phyloP scores from a whole-genome alignment of 2,113 vertebrate genomes.

The Malurus elegans region DNA sequence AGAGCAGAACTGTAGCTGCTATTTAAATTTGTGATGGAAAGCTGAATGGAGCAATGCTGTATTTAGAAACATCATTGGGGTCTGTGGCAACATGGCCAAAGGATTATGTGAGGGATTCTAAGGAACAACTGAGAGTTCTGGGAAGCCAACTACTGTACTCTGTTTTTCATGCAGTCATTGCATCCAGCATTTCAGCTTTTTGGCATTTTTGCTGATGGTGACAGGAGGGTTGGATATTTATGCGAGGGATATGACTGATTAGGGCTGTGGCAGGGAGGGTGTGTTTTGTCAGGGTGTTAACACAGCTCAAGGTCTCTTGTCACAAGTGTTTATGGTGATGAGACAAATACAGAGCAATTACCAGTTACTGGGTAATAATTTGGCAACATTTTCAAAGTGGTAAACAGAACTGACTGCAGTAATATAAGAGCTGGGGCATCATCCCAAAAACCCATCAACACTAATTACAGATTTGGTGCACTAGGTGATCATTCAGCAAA shows the following conservation, averaged over 20 bases:
- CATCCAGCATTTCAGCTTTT: not conserved
- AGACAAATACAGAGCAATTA: constrained; percentile 34
- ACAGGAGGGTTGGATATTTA: not conserved
- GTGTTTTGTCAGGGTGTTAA: constrained; percentile 1
- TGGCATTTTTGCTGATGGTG: constrained; percentile 3
- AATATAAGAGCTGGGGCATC: not conserved
- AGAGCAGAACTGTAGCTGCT: not conserved
- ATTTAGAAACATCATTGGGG: not conserved
- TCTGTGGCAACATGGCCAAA: not conserved
- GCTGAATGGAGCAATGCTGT: not conserved
- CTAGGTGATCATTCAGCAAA: constrained; percentile 22
- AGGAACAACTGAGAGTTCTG: not conserved
- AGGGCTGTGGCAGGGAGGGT: not conserved
- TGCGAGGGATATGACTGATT: not conserved
- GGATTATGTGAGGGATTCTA: not conserved
- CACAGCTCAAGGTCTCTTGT: not conserved
- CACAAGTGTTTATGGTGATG: constrained; percentile 34
- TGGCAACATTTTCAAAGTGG: not conserved
- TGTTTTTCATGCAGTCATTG: not conserved
- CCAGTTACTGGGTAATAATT: not conserved
- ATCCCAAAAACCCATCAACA: not conserved
- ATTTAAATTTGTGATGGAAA: not conserved
- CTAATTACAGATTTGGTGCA: not conserved
- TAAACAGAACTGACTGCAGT: constrained; percentile 27
- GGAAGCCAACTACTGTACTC: not conserved